These are phyloP conservation scores for Colius striatus DNA, from an alignment of 2,113 vertebrate species.

Conservation along the genomic window DNA sequence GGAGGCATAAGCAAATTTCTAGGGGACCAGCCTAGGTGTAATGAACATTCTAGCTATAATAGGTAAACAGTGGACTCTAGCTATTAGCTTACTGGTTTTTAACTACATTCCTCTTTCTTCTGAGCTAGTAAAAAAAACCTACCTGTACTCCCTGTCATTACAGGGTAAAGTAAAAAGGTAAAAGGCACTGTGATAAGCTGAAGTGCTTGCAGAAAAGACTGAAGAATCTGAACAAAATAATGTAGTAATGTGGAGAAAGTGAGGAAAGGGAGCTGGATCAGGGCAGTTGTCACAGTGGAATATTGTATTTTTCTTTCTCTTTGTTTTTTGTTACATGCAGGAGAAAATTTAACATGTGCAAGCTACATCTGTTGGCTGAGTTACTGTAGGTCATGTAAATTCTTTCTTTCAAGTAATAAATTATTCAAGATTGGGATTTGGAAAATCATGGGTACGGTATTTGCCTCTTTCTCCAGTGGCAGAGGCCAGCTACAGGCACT, in stretches of 20 bases:
- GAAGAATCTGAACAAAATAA: not conserved
- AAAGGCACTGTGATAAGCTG: not conserved
- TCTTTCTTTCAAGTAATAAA: constrained; percentile 28
- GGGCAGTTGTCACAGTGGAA: not conserved
- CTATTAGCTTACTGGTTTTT: not conserved
- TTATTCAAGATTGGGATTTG: not conserved
- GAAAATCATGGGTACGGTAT: not conserved
- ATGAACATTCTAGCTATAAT: not conserved
- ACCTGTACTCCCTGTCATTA: not conserved
- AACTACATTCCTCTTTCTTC: not conserved
- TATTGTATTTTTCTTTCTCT: not conserved
- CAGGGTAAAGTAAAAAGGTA: not conserved
- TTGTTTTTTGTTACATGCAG: not conserved
- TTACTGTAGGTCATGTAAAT: not conserved
- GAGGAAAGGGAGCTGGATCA: not conserved
- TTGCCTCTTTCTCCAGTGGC: not conserved
- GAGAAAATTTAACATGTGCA: not conserved
- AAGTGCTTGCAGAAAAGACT: not conserved
- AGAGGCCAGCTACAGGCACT: not conserved
- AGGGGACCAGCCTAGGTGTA: not conserved
- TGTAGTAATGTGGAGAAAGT: not conserved
- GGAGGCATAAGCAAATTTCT: not conserved
- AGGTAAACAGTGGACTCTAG: not conserved
- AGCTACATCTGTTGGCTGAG: not conserved
- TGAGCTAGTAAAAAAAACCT: not conserved